phyloP scores from a whole-genome alignment of 2,888 invertebrate genomes.

The Ctenicera cuprea region DNA sequence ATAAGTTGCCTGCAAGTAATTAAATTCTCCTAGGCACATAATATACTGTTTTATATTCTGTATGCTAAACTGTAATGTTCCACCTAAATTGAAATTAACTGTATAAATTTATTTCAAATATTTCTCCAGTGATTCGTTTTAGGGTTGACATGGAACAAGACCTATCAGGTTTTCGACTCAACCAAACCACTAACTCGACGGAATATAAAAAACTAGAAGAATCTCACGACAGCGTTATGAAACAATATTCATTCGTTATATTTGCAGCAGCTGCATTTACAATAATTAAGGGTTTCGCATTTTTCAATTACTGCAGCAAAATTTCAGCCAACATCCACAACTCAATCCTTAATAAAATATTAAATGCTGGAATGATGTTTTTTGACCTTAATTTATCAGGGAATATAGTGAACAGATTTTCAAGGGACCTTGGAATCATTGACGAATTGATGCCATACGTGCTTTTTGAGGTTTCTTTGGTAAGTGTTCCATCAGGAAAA shows the following conservation, averaged over 20 bases:
- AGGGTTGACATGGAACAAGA: constrained; percentile 56
- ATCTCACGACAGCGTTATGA: constrained; percentile 50
- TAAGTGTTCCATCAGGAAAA: constrained; percentile 36
- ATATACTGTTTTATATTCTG: too few species aligned
- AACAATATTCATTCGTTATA: constrained; percentile 61
- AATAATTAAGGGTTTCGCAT: constrained; percentile 56
- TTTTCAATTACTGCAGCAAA: constrained; percentile 59
- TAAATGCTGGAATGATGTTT: constrained; percentile 58
- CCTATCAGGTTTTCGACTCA: constrained; percentile 30
- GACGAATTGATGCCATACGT: constrained; percentile 59
- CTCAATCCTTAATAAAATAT: constrained; percentile 53
- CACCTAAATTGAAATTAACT: too few species aligned
- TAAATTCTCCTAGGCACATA: too few species aligned
- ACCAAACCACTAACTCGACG: constrained; percentile 41
- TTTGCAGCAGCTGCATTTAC: constrained; percentile 36
- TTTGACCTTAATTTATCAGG: constrained; percentile 58
- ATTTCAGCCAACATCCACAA: constrained; percentile 60
- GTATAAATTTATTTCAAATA: too few species aligned
- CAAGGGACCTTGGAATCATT: constrained; percentile 58
- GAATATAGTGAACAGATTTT: constrained; percentile 60
- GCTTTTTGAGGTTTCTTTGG: constrained; percentile 53
- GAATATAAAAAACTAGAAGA: constrained; percentile 40
- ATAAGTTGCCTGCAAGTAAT: too few species aligned
- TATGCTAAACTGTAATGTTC: too few species aligned
- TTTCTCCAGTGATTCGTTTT: constrained; percentile 6